Evolutionary conservation across 2,888 invertebrate species (phyloP).

Genomic region (Notodonta dromedarius): DNA sequence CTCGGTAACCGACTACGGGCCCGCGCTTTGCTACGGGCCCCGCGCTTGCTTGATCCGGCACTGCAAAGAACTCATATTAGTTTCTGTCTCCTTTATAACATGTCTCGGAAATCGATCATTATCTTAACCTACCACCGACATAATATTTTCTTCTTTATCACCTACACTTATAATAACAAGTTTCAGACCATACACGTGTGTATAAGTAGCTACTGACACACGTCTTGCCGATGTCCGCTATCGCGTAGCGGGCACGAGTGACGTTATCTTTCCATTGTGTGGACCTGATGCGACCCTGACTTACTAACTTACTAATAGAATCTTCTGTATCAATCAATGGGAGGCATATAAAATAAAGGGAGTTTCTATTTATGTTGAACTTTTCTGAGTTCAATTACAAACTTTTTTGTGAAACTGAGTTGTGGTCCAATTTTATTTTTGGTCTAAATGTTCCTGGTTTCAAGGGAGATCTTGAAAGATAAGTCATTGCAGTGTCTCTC

Average conservation of each 20-base stretch:
- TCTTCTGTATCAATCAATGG: conserved; percentile 25
- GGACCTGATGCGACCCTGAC: conserved; percentile 44
- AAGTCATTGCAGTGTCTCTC: no score
- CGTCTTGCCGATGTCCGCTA: neutral
- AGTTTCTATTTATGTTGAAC: neutral
- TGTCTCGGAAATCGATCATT: no score
- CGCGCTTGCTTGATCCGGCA: no score
- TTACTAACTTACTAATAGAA: conserved; percentile 40
- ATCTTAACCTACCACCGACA: neutral
- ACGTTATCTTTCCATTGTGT: conserved; percentile 46
- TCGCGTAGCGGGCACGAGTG: conserved; percentile 3
- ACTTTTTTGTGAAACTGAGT: neutral
- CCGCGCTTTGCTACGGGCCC: no score
- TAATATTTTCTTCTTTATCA: neutral
- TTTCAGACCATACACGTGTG: neutral
- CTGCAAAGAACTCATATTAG: no score
- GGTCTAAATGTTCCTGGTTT: neutral
- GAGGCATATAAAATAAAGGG: neutral
- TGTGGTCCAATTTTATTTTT: neutral
- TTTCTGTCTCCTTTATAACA: no score
- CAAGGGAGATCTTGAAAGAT: no score
- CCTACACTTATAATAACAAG: neutral
- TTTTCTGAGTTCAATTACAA: neutral
- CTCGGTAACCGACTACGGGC: no score
- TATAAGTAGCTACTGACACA: neutral